Conservation (phyloP, 2,888 invertebrate species). For the Caenorhabditis parvicauda region DNA sequence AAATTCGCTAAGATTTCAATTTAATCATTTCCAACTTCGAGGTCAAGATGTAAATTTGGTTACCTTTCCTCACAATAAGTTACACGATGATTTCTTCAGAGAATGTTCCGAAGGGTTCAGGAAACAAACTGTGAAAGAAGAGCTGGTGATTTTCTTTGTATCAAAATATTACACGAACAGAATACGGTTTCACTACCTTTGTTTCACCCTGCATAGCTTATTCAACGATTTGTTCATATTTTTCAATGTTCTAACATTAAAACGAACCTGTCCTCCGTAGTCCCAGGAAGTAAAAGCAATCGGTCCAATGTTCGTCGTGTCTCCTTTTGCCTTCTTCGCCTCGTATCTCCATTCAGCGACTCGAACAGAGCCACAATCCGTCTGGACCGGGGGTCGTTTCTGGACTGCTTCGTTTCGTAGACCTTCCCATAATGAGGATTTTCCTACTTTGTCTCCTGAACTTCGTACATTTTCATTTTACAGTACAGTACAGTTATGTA, state of each 20-base stretch:
- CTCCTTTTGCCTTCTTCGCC: slow-evolving; percentile 49
- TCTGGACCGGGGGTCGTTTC: slow-evolving; percentile 22
- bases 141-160: too few species aligned
- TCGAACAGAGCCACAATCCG: slow-evolving; percentile 72
- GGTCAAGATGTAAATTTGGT: too few species aligned
- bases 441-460: slow-evolving; percentile 77
- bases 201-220: slow-evolving; percentile 9
- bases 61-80: too few species aligned
- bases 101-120: too few species aligned
- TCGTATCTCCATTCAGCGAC: slow-evolving; percentile 92
- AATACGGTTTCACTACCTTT: background rate
- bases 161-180: too few species aligned
- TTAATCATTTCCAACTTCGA: too few species aligned
- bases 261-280: slow-evolving; percentile 85
- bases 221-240: slow-evolving; percentile 3
- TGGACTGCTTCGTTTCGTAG: slow-evolving; percentile 32
- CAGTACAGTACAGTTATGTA: too few species aligned
- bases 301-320: slow-evolving; percentile 73
- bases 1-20: too few species aligned
- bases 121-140: too few species aligned
- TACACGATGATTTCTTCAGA: too few species aligned
- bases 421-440: slow-evolving; percentile 64
- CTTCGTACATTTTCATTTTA: too few species aligned
- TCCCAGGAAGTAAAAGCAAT: slow-evolving; percentile 90
- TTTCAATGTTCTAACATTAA: too few species aligned